Evolutionary conservation across 1,140 invertebrate genomes (phyloP), one percentile per base, ranked within the genome.

Genomic region (Physella acuta): DNA sequence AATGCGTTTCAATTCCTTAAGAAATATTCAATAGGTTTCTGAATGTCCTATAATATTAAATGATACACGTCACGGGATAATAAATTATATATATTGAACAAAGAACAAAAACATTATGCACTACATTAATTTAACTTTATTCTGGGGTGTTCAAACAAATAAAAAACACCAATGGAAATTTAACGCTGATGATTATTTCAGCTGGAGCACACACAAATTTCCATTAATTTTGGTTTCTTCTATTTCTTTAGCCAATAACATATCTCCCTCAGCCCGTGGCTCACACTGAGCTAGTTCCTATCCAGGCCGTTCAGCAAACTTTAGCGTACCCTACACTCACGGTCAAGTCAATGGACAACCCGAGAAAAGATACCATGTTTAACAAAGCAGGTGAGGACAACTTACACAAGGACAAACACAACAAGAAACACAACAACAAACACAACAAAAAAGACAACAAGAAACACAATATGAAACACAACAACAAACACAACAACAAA

Each of bases 341-440:
- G 8, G 5, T 56, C 11, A 14, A 33, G 3, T 2, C 5, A 8
- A 28, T 44, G 2, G 49, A 34, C 39, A 55, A 60, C n/a, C 44
- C 68, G 34, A 72, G 56, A 36, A 71, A 56, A 52, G 67, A 71
- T 5, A 73, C 59, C 3, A 65, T 76, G 71, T 80, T 81, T 53
- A 78, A 80, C 53, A 81, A 79, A 76, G 73, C 65, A 75, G 80
- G 80, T 81, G 62, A 63, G 71, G 60, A 8, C 20, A 44, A 44
- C 24, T 20, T 11, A 36, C 58, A 60, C 58, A 60, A n/a, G n/a
- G n/a, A n/a, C n/a, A n/a, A n/a, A n/a, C n/a, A n/a, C n/a, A n/a
- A n/a, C n/a, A n/a, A n/a, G n/a, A n/a, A n/a, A n/a, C n/a, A n/a
- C n/a, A n/a, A n/a, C n/a, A n/a, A n/a, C n/a, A n/a, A n/a, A n/a